phyloP scores from a whole-genome alignment of 2,888 invertebrate species.

The Conchocele bisecta region DNA sequence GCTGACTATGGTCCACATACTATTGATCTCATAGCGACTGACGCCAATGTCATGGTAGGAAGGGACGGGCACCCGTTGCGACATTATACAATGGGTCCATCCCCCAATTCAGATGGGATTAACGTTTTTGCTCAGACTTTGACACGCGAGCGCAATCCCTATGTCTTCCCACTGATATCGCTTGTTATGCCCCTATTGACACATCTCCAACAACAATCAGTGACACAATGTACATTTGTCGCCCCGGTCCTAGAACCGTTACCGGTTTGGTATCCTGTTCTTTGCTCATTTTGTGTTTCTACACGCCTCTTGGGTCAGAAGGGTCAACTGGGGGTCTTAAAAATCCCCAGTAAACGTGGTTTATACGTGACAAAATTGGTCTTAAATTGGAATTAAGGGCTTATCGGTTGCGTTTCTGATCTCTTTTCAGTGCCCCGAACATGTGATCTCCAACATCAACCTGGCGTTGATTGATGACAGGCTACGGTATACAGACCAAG shows the following conservation, averaged over 20 bases:
- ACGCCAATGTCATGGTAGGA: conserved; percentile 33
- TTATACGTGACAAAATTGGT: conserved; percentile 10
- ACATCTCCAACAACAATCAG: conserved; percentile 8
- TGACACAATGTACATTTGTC: conserved; percentile 23
- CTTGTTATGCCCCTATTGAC: conserved; percentile 22
- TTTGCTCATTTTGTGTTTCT: neutral
- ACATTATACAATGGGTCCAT: conserved; percentile 36
- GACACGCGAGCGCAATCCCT: conserved; percentile 26
- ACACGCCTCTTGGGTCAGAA: conserved; percentile 7
- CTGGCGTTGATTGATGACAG: conserved; percentile 2
- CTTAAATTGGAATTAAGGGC: conserved; percentile 6
- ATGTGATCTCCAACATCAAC: neutral
- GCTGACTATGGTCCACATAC: conserved; percentile 36
- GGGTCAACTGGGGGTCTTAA: neutral
- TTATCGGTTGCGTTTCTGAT: conserved; percentile 8
- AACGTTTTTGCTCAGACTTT: conserved; percentile 45
- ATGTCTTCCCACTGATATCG: conserved; percentile 39
- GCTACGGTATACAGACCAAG: neutral
- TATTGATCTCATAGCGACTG: conserved; percentile 44
- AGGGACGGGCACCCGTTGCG: neutral
- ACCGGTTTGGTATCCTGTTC: conserved; percentile 47
- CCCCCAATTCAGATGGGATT: conserved; percentile 30
- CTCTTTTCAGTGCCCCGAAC: neutral
- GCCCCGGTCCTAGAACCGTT: conserved; percentile 9
- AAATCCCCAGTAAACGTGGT: conserved; percentile 11